A percentile compares a stretch with the other conserved stretches of the same genome.
phyloP scores from a whole-genome alignment of 2,888 invertebrate species.

The Carcina quercana region DNA sequence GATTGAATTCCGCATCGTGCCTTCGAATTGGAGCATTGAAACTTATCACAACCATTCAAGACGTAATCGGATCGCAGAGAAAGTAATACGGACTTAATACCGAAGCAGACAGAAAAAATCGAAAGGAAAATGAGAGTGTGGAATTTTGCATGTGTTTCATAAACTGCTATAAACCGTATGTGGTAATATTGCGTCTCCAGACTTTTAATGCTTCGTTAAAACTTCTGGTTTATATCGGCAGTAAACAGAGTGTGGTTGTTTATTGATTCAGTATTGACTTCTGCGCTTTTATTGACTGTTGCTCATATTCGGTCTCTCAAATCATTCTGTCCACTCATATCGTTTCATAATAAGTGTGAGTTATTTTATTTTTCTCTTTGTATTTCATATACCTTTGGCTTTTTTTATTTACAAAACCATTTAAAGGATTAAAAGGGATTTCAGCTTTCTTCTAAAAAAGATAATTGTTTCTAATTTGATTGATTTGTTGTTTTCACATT shows the following conservation, averaged over 20 bases:
- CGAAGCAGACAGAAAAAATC: constrained; percentile 36
- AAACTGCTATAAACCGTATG: constrained; percentile 35
- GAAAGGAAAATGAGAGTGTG: constrained; percentile 61
- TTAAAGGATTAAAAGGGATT: no score
- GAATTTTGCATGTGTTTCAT: constrained; percentile 53
- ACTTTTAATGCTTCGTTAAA: constrained; percentile 31
- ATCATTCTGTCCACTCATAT: no score
- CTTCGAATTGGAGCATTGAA: neutral
- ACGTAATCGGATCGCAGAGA: constrained; percentile 60
- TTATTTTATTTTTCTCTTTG: no score
- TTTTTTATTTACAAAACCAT: no score
- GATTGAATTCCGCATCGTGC: neutral
- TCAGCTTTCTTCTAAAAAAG: no score
- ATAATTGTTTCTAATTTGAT: no score
- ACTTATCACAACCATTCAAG: neutral
- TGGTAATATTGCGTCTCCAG: constrained; percentile 33
- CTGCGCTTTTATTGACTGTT: constrained; percentile 8
- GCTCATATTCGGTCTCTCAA: no score
- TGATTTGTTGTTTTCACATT: no score
- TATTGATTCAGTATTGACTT: constrained; percentile 20
- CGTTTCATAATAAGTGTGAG: no score
- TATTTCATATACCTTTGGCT: no score
- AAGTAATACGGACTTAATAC: constrained; percentile 54
- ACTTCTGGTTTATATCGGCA: constrained; percentile 29
- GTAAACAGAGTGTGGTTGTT: constrained; percentile 25